Conservation (phyloP, 2,888 invertebrate species). For the Oligia strigilis region DNA sequence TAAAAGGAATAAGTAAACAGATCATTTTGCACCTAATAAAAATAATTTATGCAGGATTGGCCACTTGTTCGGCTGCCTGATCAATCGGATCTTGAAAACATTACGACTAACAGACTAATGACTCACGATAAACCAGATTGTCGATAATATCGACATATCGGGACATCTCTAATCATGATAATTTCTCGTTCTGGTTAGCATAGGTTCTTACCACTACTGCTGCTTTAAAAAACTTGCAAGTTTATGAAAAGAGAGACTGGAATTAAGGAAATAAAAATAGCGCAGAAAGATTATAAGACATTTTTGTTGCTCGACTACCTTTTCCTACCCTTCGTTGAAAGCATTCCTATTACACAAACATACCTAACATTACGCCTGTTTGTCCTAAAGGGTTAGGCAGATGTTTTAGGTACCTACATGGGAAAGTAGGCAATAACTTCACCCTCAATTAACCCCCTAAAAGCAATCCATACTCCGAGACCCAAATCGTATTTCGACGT, state of each 20-base stretch:
- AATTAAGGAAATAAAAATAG: background rate
- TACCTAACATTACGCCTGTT: background rate
- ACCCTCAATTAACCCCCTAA: background rate
- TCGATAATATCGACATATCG: slow-evolving; percentile 45
- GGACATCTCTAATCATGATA: slow-evolving; percentile 52
- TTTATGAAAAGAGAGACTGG: background rate
- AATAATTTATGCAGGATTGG: background rate
- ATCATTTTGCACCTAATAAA: slow-evolving; percentile 12
- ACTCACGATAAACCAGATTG: slow-evolving; percentile 32
- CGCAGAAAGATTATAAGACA: background rate
- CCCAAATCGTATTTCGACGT: background rate
- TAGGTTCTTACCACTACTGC: background rate
- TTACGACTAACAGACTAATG: slow-evolving; percentile 21
- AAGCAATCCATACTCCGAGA: background rate
- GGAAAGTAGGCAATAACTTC: background rate
- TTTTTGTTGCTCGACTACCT: background rate
- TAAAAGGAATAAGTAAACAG: background rate
- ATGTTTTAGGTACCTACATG: too few relatives aligned
- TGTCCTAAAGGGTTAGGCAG: background rate
- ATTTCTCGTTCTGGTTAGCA: slow-evolving; percentile 29
- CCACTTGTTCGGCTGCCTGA: slow-evolving; percentile 5
- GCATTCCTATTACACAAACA: background rate
- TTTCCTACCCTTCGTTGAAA: background rate
- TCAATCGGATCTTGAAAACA: slow-evolving; percentile 23
- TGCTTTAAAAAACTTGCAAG: background rate